Conservation (phyloP, 1,140 invertebrate species). For the Apis laboriosa region DNA sequence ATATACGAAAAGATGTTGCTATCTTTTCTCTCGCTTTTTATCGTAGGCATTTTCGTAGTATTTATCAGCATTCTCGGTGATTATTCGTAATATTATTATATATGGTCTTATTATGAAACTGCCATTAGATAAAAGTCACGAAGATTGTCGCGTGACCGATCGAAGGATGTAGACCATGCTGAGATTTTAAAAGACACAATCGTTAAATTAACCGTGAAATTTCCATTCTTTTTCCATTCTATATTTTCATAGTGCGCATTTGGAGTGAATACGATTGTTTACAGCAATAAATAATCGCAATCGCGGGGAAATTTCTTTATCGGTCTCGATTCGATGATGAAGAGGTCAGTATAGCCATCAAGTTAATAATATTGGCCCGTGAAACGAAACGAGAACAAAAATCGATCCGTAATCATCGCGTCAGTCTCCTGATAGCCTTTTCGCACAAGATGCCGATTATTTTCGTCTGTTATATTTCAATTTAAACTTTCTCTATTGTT, state of each 20-base stretch:
- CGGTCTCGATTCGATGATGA: constrained; percentile 9
- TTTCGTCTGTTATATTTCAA: constrained; percentile 46
- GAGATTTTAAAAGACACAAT: background rate
- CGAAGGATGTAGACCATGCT: background rate
- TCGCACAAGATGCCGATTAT: constrained; percentile 10
- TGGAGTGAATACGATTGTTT: constrained; percentile 6
- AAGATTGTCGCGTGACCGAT: constrained; percentile 10
- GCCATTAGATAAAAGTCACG: constrained; percentile 9
- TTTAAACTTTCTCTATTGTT: constrained; percentile 21
- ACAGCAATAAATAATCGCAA: constrained; percentile 38
- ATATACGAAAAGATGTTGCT: background rate
- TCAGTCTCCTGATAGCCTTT: constrained; percentile 39
- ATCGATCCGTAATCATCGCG: background rate
- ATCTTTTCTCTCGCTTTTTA: background rate
- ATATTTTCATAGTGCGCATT: background rate
- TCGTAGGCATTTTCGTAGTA: background rate
- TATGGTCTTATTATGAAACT: constrained; percentile 21
- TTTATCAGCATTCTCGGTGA: constrained; percentile 29
- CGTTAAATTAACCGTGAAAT: constrained; percentile 40
- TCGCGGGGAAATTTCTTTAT: constrained; percentile 33
- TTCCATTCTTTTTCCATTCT: background rate
- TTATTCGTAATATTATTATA: background rate
- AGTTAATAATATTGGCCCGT: constrained; percentile 22
- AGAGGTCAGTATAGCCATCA: constrained; percentile 27
- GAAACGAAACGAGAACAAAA: background rate